phyloP scores from a whole-genome alignment of 2,113 vertebrate species.

The Psettodes erumei region DNA sequence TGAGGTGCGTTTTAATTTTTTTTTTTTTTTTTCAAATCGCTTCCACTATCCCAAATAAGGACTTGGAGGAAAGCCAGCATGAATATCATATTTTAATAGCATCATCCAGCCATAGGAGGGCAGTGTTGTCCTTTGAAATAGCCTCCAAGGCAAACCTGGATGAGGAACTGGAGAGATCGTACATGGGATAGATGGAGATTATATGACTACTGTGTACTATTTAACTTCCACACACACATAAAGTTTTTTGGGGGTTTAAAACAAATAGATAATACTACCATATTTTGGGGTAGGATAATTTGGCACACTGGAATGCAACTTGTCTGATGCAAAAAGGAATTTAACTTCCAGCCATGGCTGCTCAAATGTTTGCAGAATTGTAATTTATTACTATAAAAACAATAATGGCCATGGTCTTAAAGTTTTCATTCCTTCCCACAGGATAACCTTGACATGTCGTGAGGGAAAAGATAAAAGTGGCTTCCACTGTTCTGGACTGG shows the following conservation, averaged over 20 bases:
- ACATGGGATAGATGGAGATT: conserved; percentile 1
- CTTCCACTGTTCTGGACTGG: conserved; percentile 23
- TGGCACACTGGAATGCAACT: background rate
- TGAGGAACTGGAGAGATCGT: background rate
- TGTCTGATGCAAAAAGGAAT: conserved; percentile 6
- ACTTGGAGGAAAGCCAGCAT: background rate
- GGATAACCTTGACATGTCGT: background rate
- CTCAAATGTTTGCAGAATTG: background rate
- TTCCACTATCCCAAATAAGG: background rate
- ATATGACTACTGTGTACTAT: background rate
- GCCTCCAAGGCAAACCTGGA: background rate
- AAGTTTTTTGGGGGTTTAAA: background rate
- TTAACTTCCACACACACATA: background rate
- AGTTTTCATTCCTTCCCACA: background rate
- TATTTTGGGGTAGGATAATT: background rate
- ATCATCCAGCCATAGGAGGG: conserved; percentile 63
- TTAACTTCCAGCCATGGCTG: background rate
- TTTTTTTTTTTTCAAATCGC: background rate
- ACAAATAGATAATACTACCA: background rate
- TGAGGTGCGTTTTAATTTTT: background rate
- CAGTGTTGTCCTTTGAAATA: conserved; percentile 74
- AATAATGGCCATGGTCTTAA: background rate
- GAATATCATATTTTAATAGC: conserved; percentile 5
- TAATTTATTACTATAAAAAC: background rate
- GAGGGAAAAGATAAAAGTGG: background rate